A percentile compares a stretch with the other conserved stretches of the same genome.
These are phyloP conservation scores for Ophion obscuratus DNA, from an alignment of 2,888 invertebrate species.

Conservation along the genomic window DNA sequence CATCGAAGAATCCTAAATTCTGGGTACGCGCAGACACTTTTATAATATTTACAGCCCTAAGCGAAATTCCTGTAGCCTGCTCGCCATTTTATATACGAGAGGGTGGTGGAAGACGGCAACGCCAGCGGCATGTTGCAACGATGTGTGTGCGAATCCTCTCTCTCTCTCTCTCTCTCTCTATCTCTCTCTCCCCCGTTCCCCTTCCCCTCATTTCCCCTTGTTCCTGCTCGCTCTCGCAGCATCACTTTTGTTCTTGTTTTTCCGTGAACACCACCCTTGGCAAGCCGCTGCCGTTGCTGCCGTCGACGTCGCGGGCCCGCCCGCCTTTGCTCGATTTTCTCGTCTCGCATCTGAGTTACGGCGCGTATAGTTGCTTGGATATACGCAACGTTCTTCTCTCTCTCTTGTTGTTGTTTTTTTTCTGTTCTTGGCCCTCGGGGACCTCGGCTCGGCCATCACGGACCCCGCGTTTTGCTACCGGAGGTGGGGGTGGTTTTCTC, in stretches of 20 bases:
- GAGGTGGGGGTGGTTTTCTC: conserved; percentile 48
- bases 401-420: conserved; percentile 40
- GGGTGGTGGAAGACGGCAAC: conserved; percentile 53
- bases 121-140: conserved; percentile 63
- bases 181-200: conserved; percentile 29
- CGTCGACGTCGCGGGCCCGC: conserved; percentile 64
- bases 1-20: conserved; percentile 77
- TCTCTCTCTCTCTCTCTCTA: conserved; percentile 27
- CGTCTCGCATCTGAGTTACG: conserved; percentile 70
- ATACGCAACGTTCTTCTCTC: conserved; percentile 19
- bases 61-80: conserved; percentile 77
- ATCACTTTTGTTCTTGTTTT: conserved; percentile 60
- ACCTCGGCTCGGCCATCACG: conserved; percentile 52
- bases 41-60: conserved; percentile 81
- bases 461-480: conserved; percentile 42
- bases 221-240: conserved; percentile 45
- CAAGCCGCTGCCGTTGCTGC: conserved; percentile 50
- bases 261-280: conserved; percentile 65
- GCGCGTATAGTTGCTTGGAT: conserved; percentile 35
- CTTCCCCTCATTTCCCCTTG: conserved; percentile 31
- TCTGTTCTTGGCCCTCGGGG: conserved; percentile 53
- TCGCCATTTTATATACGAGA: conserved; percentile 75
- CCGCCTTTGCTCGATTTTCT: conserved; percentile 77
- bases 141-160: conserved; percentile 59
- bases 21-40: conserved; percentile 77